Percentiles rank a stretch among this genome's conserved stretches.
These are phyloP conservation scores for Gopherus evgoodei DNA, from an alignment of 2,113 vertebrate genomes.

Conservation along the genomic window DNA sequence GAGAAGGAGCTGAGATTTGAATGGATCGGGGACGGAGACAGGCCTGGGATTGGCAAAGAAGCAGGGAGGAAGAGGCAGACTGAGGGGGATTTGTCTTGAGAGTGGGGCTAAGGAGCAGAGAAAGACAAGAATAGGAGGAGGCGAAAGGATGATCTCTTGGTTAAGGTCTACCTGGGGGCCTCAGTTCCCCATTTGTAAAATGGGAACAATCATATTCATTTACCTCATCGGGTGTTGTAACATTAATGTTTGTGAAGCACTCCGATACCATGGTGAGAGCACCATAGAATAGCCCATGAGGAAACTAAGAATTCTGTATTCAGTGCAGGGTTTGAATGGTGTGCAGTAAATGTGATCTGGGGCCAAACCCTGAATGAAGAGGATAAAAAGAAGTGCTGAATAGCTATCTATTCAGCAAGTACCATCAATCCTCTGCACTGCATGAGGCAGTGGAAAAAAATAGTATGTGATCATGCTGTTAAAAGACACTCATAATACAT, in stretches of 20 bases:
- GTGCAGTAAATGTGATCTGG: neutral
- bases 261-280: neutral
- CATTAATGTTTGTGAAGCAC: neutral
- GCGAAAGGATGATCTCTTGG: neutral
- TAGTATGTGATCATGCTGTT: neutral
- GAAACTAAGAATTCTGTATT: neutral
- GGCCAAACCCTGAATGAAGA: neutral
- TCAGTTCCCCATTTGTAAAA: neutral
- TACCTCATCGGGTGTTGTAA: neutral
- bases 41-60: neutral
- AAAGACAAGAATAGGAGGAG: neutral
- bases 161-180: neutral
- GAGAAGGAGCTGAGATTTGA: neutral
- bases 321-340: neutral
- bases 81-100: neutral
- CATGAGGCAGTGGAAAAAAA: neutral
- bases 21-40: neutral
- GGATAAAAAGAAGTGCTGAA: neutral
- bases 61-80: neutral
- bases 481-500: neutral
- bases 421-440: neutral
- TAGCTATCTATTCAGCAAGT: neutral
- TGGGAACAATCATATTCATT: neutral
- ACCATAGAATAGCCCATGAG: neutral
- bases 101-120: neutral